These are phyloP conservation scores for Ptychodera flava DNA, from an alignment of 35 echinoderm and acorn worm genomes.

Conservation along the genomic window DNA sequence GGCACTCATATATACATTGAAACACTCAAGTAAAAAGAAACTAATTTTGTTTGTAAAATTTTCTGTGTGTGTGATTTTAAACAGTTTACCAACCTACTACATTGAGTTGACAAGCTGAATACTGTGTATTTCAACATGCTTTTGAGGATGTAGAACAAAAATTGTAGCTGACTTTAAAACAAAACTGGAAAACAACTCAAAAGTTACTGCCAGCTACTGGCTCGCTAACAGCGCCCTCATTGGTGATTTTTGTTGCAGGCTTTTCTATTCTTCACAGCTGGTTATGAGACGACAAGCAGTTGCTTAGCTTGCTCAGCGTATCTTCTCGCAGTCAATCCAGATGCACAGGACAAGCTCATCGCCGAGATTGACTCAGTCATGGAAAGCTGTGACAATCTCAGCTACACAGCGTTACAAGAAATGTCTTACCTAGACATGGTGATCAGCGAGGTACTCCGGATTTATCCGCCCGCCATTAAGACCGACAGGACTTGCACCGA, in stretches of 20 bases:
- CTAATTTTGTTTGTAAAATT: no score
- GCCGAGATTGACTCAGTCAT: background rate
- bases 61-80: no score
- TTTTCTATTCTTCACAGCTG: background rate
- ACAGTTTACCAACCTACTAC: no score
- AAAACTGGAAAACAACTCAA: no score
- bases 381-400: background rate
- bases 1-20: no score
- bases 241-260: background rate
- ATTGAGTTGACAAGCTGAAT: no score
- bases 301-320: background rate
- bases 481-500: background rate
- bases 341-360: background rate
- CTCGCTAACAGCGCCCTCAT: no score
- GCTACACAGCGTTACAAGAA: background rate
- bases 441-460: background rate
- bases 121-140: no score
- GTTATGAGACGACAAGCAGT: background rate
- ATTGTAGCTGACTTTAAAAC: no score
- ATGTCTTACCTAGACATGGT: background rate
- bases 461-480: background rate
- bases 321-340: background rate
- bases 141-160: no score
- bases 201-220: no score
- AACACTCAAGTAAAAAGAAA: no score